These are phyloP conservation scores for Macrocentrus cingulum DNA, from an alignment of 1,140 invertebrate species.

Conservation along the genomic window DNA sequence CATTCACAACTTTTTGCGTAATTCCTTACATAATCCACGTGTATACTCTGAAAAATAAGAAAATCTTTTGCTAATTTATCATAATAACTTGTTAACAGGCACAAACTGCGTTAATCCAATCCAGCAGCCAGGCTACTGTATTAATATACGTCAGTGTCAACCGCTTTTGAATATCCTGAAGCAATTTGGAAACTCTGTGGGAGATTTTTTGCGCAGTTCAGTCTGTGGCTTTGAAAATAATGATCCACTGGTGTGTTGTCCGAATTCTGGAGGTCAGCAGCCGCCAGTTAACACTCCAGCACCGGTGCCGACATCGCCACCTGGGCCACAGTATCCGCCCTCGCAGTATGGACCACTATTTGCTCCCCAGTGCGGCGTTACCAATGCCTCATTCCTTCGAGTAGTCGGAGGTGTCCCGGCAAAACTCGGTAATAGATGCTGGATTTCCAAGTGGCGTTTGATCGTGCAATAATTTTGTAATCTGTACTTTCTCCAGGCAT, in stretches of 20 bases:
- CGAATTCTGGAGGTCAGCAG: conserved; percentile 17
- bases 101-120: conserved; percentile 42
- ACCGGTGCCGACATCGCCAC: conserved; percentile 9
- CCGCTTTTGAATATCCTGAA: conserved; percentile 50
- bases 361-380: conserved; percentile 42
- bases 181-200: conserved; percentile 33
- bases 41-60: no score
- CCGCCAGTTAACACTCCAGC: neutral
- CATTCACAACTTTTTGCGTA: neutral
- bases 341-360: conserved; percentile 27
- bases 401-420: conserved; percentile 43
- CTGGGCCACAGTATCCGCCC: no score
- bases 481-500: conserved; percentile 55
- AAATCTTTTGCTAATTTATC: no score
- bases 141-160: conserved; percentile 54
- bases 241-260: conserved; percentile 62
- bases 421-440: conserved; percentile 34
- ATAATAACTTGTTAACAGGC: no score
- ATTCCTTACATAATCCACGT: neutral
- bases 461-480: neutral
- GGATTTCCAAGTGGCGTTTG: no score
- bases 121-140: conserved; percentile 50
- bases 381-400: conserved; percentile 31
- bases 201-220: conserved; percentile 56
- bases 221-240: conserved; percentile 60